A percentile compares a stretch with the other conserved stretches of the same genome.
Evolutionary conservation across 2,113 vertebrate genomes (phyloP).

Genomic region (Pipra filicauda): DNA sequence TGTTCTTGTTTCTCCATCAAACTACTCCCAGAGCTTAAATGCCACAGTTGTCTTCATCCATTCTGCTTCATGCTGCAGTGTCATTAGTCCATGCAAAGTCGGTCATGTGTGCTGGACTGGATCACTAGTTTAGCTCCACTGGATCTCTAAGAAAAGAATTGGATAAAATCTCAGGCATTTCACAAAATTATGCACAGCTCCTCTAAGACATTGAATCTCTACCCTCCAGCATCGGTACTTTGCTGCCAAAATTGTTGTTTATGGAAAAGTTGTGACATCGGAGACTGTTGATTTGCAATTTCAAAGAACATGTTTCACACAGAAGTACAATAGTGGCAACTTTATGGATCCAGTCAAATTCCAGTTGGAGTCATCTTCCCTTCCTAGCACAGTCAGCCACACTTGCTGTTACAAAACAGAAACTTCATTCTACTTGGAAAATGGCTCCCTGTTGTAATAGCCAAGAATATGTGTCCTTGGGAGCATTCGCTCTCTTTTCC

Average conservation of each 20-base stretch:
- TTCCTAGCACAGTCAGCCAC: not conserved
- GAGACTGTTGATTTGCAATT: not conserved
- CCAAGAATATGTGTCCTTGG: not conserved
- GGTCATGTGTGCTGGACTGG: not conserved
- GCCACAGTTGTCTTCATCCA: not conserved
- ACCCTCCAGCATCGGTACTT: not conserved
- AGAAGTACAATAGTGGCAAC: not conserved
- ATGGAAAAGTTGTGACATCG: not conserved
- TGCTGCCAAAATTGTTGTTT: not conserved
- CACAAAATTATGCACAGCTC: not conserved
- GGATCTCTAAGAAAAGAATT: not conserved
- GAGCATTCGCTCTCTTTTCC: not conserved
- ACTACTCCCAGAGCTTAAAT: not conserved
- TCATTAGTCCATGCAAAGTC: not conserved
- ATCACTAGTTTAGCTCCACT: not conserved
- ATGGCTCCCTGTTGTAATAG: not conserved
- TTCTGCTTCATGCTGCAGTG: not conserved
- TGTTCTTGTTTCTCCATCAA: not conserved
- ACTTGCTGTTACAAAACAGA: not conserved
- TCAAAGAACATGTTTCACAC: not conserved
- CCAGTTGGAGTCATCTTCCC: not conserved
- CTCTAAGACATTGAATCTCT: not conserved
- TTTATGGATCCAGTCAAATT: constrained; percentile 1
- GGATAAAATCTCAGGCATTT: not conserved
- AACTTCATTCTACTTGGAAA: not conserved